A percentile compares a stretch with the other conserved stretches of the same genome.
phyloP scores from a whole-genome alignment of 1,140 invertebrate species.

The Samia ricini region DNA sequence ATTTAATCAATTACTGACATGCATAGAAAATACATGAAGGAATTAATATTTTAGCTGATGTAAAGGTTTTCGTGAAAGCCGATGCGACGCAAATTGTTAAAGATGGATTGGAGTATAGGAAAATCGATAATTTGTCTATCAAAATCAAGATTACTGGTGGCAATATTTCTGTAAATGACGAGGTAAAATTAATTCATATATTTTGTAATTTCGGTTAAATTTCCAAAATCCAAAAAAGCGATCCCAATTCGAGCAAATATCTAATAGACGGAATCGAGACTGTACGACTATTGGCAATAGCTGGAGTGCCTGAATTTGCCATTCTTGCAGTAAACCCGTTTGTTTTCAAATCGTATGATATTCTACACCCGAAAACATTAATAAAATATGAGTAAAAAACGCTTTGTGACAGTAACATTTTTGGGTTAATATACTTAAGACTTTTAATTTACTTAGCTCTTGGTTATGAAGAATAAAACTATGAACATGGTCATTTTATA shows the following conservation, averaged over 20 bases:
- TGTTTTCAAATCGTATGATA: background rate
- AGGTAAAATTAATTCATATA: too few relatives aligned
- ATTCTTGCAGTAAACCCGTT: background rate
- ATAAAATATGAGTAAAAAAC: too few relatives aligned
- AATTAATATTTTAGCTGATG: background rate
- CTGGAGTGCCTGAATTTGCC: background rate
- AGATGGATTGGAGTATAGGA: background rate
- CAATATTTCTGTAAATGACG: background rate
- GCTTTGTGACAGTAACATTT: too few relatives aligned
- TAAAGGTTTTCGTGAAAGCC: background rate
- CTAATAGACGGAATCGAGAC: constrained; percentile 78
- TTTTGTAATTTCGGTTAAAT: constrained; percentile 13
- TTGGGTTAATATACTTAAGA: too few relatives aligned
- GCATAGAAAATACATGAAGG: too few relatives aligned
- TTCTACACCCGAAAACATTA: too few relatives aligned
- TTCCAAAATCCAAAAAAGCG: too few relatives aligned
- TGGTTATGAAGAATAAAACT: too few relatives aligned
- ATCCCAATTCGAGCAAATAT: constrained; percentile 80
- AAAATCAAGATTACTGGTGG: background rate
- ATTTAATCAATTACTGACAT: too few relatives aligned
- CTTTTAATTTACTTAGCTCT: too few relatives aligned
- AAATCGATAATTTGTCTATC: background rate
- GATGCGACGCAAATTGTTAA: background rate
- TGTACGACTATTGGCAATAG: constrained; percentile 79
- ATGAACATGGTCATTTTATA: too few relatives aligned